These are phyloP conservation scores for Oryzias sinensis DNA, from an alignment of 2,797 vertebrate genomes.

Conservation along the genomic window DNA sequence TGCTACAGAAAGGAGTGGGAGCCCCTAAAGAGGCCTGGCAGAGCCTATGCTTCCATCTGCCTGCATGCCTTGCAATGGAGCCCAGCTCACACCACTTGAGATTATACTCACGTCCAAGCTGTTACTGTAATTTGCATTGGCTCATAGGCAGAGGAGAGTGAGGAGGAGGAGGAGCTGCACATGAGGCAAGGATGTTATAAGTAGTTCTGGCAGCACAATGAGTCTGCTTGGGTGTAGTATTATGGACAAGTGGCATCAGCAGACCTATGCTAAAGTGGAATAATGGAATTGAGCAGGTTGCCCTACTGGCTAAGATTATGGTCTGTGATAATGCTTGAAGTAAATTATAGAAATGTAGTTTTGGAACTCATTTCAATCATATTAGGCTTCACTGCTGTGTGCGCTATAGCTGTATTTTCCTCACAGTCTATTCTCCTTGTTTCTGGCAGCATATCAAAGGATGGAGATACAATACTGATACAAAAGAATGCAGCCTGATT, in stretches of 20 bases:
- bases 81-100: slow-evolving; percentile 73
- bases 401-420: slow-evolving; percentile 18
- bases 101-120: slow-evolving; percentile 77
- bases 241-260: slow-evolving; percentile 57
- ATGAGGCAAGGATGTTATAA: slow-evolving; percentile 71
- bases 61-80: slow-evolving; percentile 64
- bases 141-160: slow-evolving; percentile 64
- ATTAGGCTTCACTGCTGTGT: slow-evolving; percentile 7
- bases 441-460: slow-evolving; percentile 11
- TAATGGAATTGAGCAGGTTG: slow-evolving; percentile 56
- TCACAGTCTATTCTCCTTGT: neutral
- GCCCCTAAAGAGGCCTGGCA: slow-evolving; percentile 72
- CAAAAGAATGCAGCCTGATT: slow-evolving; percentile 18
- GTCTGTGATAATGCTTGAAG: slow-evolving; percentile 22
- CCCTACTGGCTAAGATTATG: slow-evolving; percentile 48
- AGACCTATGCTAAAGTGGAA: slow-evolving; percentile 59
- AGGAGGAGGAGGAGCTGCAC: slow-evolving; percentile 66
- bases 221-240: slow-evolving; percentile 52
- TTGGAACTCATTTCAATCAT: slow-evolving; percentile 28
- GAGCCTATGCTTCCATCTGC: slow-evolving; percentile 66
- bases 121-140: slow-evolving; percentile 80
- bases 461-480: slow-evolving; percentile 12
- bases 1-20: slow-evolving; percentile 62
- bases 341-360: slow-evolving; percentile 42
- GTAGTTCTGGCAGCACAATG: slow-evolving; percentile 71